Base-by-base conservation (phyloP, 2,113 vertebrate species). In the Scomber scombrus region DNA sequence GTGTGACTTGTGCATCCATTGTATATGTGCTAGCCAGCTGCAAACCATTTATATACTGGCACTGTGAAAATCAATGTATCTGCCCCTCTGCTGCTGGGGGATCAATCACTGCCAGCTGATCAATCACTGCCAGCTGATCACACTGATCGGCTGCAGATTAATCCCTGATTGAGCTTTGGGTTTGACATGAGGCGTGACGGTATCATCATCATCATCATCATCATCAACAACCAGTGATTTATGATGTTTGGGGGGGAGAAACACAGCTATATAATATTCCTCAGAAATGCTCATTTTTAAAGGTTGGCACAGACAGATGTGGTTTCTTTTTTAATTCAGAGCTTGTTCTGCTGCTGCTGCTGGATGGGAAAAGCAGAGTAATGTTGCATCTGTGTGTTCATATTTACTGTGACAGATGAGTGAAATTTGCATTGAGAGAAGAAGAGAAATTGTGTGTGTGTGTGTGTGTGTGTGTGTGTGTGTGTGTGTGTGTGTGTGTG, bases 11-110 rank as follows among this genome's bases (percentile, higher is more conserved):
- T 43, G 52, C 77, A 47, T 66, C 34, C 47, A 58, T 7, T 18
- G 70, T 56, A 46, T 81, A 31, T 4, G 23, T 23, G 52, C 18
- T 34, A 71, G 68, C 75, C 67, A 70, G 89, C 72, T 62, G 65
- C 74, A 82, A 73, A 77, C 18, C 79, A 68, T 55, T 78, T 76
- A 75, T 75, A 29, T 16, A 68, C 54, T 21, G 73, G 58, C 52
- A 52, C 26, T 57, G 43, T 72, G 72, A 26, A 87, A 80, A 86
- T 88, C 65, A 65, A 85, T 81, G 10, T 43, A 16, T 58, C 0
- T 14, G 61, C 74, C 54, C 23, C 23, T 26, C 23, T 26, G 15
- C n/a, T 49, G 34, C 23, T 4, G 31, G 56, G 56, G 65, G 34
- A 79, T 88, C 82, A 43, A 45, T 75, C 67, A n/a, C 4, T 10